Evolutionary conservation across 1,140 invertebrate genomes (phyloP), one percentile per base, ranked within the genome.

Genomic region (Trichonephila clavata): DNA sequence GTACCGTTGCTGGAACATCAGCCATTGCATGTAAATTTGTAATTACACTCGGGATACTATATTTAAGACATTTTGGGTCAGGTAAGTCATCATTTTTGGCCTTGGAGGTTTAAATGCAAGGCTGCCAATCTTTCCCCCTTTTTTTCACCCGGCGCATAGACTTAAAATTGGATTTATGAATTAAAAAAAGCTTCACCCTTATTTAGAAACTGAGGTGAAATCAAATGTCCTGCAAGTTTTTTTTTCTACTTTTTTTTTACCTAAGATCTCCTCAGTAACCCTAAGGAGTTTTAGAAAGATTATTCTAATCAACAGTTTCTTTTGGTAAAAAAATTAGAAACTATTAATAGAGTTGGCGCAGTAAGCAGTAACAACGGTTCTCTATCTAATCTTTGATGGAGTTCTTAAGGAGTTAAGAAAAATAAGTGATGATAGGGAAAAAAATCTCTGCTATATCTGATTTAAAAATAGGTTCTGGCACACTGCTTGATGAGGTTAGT

Each of bases 401-500:
- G 63, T 92, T 92, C 80, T 91, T 65, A 43, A 91, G n/a, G 80
- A n/a, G 24, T 50, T 81, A 59, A 8, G 50, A n/a, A 71, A 86
- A 60, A 71, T 59, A 86, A 21, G 60, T 13, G 80, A 86, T 63
- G 61, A 92, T 57, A 27, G 87, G 63, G 59, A 61, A 21, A 92
- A 86, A 92, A 92, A 63, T 83, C 16, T 81, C 50, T 86, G 80
- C 63, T 5, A 39, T 86, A 84, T 68, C 77, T 65, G 61, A 65
- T 57, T 92, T 86, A 92, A 92, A 92, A 92, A 92, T 92, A 92
- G 43, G 14, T 39, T 6, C 61, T 92, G 81, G 81, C 90, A 92
- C 80, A 68, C 84, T 63, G 81, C 80, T 92, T 92, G 90, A 92
- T 86, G 81, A 86, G 90, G 90, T 92, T 92, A 92, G 60, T 86